Evolutionary conservation across 1,140 invertebrate species (phyloP), one percentile per base, ranked within the genome.

Genomic region (Sycophila sp.): DNA sequence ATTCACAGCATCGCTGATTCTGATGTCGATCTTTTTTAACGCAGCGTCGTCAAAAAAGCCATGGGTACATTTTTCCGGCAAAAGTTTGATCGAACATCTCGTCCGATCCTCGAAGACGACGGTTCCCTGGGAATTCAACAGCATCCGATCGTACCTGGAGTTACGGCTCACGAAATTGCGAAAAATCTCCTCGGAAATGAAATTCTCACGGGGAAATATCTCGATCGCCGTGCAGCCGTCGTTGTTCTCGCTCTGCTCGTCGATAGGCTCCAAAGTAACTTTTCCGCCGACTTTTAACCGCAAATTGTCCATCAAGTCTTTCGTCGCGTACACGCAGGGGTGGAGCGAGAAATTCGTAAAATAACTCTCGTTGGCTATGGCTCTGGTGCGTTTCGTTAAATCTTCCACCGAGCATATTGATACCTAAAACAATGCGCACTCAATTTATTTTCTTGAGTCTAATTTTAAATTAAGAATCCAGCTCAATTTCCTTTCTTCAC

Each of bases 51-150:
- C 88, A n/a, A 92, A 77, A 32, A 89, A 84, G 62, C 87, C 89
- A 73, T 89, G 90, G 38, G 86, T 84, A 59, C 89, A 86, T 28
- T 83, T 81, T 11, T 88, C 85, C 1, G 91, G 91, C 71, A 85
- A 80, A 26, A 92, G 85, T 75, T 88, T 89, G 7, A 90, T 73
- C 22, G 75, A 64, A n/a, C 78, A 86, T 30, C 30, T 62, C 36
- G 81, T 83, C 38, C 87, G 83, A 32, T 83, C 81, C 19, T 89
- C 87, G 8, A 91, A 80, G 15, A 87, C 86, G 2, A 92, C 81
- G 38, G 86, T 83, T 45, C 88, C 84, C 71, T 88, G 80, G 45
- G 89, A 87, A 81, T 92, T 92, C 1, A 93, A 75, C 59, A 92
- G 78, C 69, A 89, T 78, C 71, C 87, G 86, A 19, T 84, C 77